Evolutionary conservation across 2,113 vertebrate species (phyloP), one percentile per base, ranked within the genome.

Genomic region (Carassius gibelio): DNA sequence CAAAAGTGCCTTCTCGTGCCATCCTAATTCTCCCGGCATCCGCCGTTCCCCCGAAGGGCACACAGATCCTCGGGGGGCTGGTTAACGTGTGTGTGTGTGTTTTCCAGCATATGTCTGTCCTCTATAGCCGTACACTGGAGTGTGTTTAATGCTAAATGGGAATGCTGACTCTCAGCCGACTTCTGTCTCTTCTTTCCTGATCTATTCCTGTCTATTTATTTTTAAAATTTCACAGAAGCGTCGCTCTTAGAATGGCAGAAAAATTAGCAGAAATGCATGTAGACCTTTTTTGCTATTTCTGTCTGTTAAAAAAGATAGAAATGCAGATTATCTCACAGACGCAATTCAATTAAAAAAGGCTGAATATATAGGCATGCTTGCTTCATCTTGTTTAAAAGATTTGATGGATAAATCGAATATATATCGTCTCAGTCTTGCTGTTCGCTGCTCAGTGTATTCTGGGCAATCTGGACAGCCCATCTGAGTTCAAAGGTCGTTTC

Each of bases 11-110:
- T 55, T 88, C 88, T 91, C 90, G 90, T 91, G 84, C 87, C 91
- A 91, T 87, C 91, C 91, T 93, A 91, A 88, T 93, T 94, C 90
- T 87, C 80, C 84, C 81, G 36, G 36, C 36, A 76, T 86, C 87
- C 84, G 86, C 88, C 45, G 87, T 79, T 87, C 85, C 86, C 69
- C 89, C 90, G 81, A 93, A 93, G 91, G 90, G 82, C 86, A 86
- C 77, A 72, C 74, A 68, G 87, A 81, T 75, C 89, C 81, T 84
- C 87, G 11, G 80, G 86, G 84, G 79, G 26, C 8, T 74, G 75
- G 10, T 57, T 83, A 75, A 17, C 45, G 5, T 50, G 71, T 69
- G 59, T 61, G 75, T 85, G 85, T 64, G 71, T 48, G 71, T 74
- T 48, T 81, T 75, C 17, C 59, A 55, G 42, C 82, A 87, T 68